phyloP scores from a whole-genome alignment of 2,888 invertebrate species.

The Cryptosula pallasiana region DNA sequence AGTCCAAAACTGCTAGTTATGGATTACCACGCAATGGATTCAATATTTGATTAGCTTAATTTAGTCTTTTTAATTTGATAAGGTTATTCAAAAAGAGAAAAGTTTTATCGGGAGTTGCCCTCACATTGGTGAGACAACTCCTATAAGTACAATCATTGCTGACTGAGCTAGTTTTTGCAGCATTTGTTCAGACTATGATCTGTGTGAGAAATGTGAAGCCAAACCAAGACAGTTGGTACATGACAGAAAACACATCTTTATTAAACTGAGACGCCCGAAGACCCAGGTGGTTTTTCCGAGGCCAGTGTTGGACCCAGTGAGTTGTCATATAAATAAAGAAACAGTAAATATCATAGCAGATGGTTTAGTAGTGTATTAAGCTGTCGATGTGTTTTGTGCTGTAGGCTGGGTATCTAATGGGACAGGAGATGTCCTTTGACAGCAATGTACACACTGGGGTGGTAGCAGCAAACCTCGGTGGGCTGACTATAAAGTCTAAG shows the following conservation, averaged over 20 bases:
- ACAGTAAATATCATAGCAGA: too few species aligned
- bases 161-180: constrained; percentile 31
- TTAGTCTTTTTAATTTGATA: too few species aligned
- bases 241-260: constrained; percentile 45
- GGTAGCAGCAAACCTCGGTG: background rate
- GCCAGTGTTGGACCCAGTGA: background rate
- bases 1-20: too few species aligned
- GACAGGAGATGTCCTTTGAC: background rate
- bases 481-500: background rate
- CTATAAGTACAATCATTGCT: too few species aligned
- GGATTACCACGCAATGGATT: too few species aligned
- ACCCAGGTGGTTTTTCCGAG: background rate
- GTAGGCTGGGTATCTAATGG: background rate
- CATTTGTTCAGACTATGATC: constrained; percentile 51
- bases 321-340: background rate
- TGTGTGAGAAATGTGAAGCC: constrained; percentile 50
- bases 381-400: background rate
- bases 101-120: too few species aligned
- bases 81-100: too few species aligned
- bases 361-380: too few species aligned
- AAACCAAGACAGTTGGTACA: constrained; percentile 35
- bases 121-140: too few species aligned
- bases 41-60: too few species aligned
- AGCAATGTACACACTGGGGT: background rate
- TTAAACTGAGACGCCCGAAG: constrained; percentile 45